Evolutionary conservation across 2,888 invertebrate genomes (phyloP).

Genomic region (Erebia aethiops): DNA sequence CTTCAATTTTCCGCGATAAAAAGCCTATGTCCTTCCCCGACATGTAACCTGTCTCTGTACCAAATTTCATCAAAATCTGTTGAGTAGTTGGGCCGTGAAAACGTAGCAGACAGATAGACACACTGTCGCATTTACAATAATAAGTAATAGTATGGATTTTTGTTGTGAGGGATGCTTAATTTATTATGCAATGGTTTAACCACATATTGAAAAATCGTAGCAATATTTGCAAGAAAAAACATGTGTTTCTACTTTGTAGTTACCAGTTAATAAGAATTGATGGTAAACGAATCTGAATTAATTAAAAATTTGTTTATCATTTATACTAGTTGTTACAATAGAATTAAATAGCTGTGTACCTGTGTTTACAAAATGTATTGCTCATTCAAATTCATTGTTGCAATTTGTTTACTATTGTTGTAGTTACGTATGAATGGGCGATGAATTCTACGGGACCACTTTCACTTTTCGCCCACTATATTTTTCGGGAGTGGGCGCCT

Average conservation of each 20-base stretch:
- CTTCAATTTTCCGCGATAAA: too few relatives aligned
- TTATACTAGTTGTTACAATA: not conserved
- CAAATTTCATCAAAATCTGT: too few relatives aligned
- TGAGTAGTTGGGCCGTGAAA: too few relatives aligned
- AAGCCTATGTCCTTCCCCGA: too few relatives aligned
- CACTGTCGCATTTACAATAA: too few relatives aligned
- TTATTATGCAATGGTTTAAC: not conserved
- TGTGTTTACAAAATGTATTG: not conserved
- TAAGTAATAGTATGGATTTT: too few relatives aligned
- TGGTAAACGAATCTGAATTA: not conserved
- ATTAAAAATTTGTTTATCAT: not conserved
- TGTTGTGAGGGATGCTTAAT: too few relatives aligned
- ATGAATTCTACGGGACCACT: slow-evolving; percentile 49
- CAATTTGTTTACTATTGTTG: slow-evolving; percentile 13
- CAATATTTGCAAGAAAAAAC: not conserved
- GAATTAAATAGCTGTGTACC: not conserved
- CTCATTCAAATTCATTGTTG: not conserved
- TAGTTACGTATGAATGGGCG: slow-evolving; percentile 17
- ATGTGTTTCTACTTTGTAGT: not conserved
- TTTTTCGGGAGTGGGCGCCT: slow-evolving; percentile 50
- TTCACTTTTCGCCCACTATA: slow-evolving; percentile 67
- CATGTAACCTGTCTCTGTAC: too few relatives aligned
- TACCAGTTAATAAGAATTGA: not conserved
- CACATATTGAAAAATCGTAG: not conserved
- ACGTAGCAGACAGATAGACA: too few relatives aligned